Evolutionary conservation across 2,113 vertebrate species (phyloP).

Genomic region (Passer domesticus): DNA sequence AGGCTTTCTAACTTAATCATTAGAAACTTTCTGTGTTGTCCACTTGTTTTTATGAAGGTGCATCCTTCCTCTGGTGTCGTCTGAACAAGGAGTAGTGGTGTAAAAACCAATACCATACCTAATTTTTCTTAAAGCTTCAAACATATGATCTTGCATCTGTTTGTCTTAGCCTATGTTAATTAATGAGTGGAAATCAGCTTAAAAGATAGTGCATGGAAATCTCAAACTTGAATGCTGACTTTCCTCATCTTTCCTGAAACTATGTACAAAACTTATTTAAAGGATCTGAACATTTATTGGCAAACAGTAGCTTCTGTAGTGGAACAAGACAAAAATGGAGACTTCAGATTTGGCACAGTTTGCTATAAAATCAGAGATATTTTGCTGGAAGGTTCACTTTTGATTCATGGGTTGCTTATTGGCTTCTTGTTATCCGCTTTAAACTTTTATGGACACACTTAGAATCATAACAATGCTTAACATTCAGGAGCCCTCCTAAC

Average conservation of each 20-base stretch:
- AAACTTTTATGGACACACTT: background rate
- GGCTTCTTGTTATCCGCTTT: background rate
- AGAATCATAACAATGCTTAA: background rate
- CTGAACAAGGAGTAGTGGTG: background rate
- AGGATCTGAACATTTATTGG: background rate
- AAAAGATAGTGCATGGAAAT: background rate
- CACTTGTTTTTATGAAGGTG: background rate
- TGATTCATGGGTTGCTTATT: background rate
- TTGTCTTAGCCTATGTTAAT: background rate
- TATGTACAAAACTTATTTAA: background rate
- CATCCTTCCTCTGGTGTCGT: background rate
- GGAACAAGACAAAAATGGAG: background rate
- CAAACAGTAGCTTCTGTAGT: background rate
- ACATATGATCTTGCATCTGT: fast-evolving
- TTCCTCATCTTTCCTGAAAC: background rate
- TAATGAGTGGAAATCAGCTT: background rate
- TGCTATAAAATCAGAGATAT: background rate
- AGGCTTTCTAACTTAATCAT: background rate
- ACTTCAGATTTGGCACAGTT: background rate
- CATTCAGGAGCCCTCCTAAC: background rate
- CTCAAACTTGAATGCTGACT: background rate
- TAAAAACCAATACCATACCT: background rate
- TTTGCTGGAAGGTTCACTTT: background rate
- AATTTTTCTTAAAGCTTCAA: background rate
- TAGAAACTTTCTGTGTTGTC: background rate